These are phyloP conservation scores for Stegastes partitus DNA, from an alignment of 2,113 vertebrate genomes.

Conservation along the genomic window DNA sequence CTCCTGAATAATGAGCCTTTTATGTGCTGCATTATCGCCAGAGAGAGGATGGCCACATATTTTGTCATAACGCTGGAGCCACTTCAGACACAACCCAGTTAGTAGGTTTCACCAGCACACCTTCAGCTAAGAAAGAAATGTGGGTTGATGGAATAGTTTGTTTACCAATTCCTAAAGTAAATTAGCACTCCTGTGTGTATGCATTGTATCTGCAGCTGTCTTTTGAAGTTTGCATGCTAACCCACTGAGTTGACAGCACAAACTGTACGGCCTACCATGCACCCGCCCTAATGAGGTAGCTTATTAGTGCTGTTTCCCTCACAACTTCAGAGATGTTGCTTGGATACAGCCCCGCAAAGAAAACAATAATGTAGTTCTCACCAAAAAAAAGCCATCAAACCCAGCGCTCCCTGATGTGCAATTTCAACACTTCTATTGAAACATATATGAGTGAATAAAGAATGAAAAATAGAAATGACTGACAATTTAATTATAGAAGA, in stretches of 20 bases:
- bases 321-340: slow-evolving; percentile 70
- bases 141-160: slow-evolving; percentile 66
- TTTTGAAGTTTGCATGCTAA: slow-evolving; percentile 76
- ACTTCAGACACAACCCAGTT: slow-evolving; percentile 48
- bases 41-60: slow-evolving; percentile 37
- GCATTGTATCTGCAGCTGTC: slow-evolving; percentile 57
- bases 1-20: slow-evolving; percentile 76
- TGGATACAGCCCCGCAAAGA: slow-evolving; percentile 62
- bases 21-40: slow-evolving; percentile 60
- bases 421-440: slow-evolving; percentile 39
- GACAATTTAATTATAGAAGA: slow-evolving; percentile 31
- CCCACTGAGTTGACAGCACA: slow-evolving; percentile 68
- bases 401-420: slow-evolving; percentile 44
- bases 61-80: slow-evolving; percentile 54
- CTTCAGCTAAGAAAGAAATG: slow-evolving; percentile 38
- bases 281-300: slow-evolving; percentile 73
- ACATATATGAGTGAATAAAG: slow-evolving; percentile 24
- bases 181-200: slow-evolving; percentile 62
- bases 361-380: slow-evolving; percentile 60
- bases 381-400: slow-evolving; percentile 57
- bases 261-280: slow-evolving; percentile 68
- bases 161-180: slow-evolving; percentile 71
- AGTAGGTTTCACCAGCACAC: slow-evolving; percentile 39
- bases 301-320: slow-evolving; percentile 74
- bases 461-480: slow-evolving; percentile 8